Conservation (phyloP, 2,888 invertebrate genomes). For the Camponotus fellah region DNA sequence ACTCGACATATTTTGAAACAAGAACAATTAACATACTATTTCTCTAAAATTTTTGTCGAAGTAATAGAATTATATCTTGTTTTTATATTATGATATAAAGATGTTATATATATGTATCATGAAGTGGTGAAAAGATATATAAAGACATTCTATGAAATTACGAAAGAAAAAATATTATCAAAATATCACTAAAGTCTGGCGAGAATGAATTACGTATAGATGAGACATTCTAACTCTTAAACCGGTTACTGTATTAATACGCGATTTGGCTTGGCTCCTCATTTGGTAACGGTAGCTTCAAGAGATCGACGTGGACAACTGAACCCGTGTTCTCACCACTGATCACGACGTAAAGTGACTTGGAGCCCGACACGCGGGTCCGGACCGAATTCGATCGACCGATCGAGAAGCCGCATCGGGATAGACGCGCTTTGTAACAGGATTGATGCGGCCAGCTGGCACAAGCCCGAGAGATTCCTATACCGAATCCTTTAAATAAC, state of each 20-base stretch:
- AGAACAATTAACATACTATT: background rate
- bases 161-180: background rate
- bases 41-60: background rate
- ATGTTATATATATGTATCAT: background rate
- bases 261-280: conserved; percentile 18
- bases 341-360: conserved; percentile 75
- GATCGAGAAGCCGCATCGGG: conserved; percentile 76
- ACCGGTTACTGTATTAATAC: conserved; percentile 32
- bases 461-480: conserved; percentile 74
- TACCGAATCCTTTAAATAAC: conserved; percentile 75
- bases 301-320: conserved; percentile 61
- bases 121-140: background rate
- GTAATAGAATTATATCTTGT: background rate
- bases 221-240: conserved; percentile 14
- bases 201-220: background rate
- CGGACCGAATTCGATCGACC: conserved; percentile 72
- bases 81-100: background rate
- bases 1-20: background rate
- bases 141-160: background rate
- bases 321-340: conserved; percentile 55
- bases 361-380: conserved; percentile 56
- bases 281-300: conserved; percentile 38
- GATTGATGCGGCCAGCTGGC: conserved; percentile 80
- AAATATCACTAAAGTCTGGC: background rate
- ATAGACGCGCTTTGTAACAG: conserved; percentile 79